A percentile compares a stretch with the other conserved stretches of the same genome.
Conservation (phyloP, 2,113 vertebrate species). For the Poeciliopsis occidentalis region DNA sequence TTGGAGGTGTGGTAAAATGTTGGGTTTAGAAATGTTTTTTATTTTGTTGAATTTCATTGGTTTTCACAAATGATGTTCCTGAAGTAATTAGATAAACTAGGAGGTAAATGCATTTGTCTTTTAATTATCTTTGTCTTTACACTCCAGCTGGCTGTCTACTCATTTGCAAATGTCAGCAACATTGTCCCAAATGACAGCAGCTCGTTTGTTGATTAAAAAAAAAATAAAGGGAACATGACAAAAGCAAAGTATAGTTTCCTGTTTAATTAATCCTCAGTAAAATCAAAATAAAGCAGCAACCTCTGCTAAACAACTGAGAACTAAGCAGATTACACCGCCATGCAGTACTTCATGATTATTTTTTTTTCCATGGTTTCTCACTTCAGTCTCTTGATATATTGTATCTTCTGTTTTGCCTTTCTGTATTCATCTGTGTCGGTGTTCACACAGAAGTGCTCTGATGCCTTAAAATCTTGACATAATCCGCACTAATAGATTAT, state of each 20-base stretch:
- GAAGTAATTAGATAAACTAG: background rate
- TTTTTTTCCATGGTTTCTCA: slow-evolving; percentile 20
- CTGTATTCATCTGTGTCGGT: slow-evolving; percentile 19
- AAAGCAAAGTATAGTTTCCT: slow-evolving; percentile 1
- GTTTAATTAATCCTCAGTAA: slow-evolving; percentile 7
- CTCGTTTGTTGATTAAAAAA: background rate
- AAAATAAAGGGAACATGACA: background rate
- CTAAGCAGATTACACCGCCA: slow-evolving; percentile 32
- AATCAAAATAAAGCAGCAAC: slow-evolving; percentile 5
- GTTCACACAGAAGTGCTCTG: slow-evolving; percentile 29
- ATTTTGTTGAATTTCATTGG: background rate
- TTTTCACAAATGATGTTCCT: background rate
- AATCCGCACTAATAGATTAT: slow-evolving; percentile 24
- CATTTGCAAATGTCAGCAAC: background rate
- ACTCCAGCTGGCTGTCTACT: background rate
- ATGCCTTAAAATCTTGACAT: slow-evolving; percentile 23
- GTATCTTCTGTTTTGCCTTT: slow-evolving; percentile 13
- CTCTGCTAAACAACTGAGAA: slow-evolving; percentile 8
- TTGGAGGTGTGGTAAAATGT: background rate
- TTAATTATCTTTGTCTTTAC: background rate
- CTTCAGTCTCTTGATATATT: slow-evolving; percentile 7
- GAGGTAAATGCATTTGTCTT: background rate
- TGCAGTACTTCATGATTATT: slow-evolving; percentile 7
- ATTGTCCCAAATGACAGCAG: slow-evolving; percentile 5
- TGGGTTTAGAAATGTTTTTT: background rate